These are phyloP conservation scores for Netelia melanura DNA, from an alignment of 2,888 invertebrate genomes.

Conservation along the genomic window DNA sequence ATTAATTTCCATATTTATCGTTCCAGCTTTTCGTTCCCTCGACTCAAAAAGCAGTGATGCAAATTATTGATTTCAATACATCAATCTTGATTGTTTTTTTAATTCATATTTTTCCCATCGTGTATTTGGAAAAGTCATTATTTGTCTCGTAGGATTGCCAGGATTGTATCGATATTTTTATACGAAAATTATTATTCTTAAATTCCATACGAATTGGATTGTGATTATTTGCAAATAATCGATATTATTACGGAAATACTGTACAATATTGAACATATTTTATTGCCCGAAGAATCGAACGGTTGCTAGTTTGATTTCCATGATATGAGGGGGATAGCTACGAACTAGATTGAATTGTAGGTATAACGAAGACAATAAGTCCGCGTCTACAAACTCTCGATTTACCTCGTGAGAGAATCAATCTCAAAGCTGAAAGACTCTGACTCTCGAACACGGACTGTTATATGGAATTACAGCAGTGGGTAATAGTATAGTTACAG, in stretches of 20 bases:
- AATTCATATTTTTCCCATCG: not conserved
- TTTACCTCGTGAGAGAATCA: conserved; percentile 35
- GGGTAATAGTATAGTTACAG: conserved; percentile 41
- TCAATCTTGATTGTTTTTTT: not conserved
- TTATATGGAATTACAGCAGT: conserved; percentile 35
- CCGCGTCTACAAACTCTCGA: conserved; percentile 17
- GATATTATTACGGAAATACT: not conserved
- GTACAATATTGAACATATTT: not conserved
- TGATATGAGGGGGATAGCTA: not conserved
- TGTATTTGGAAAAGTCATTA: too few species aligned
- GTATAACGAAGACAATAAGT: conserved; percentile 9
- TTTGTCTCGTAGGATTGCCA: too few species aligned
- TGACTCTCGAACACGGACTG: conserved; percentile 3
- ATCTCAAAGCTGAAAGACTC: conserved; percentile 18
- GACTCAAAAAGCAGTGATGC: not conserved
- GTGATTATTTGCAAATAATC: not conserved
- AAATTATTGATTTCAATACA: not conserved
- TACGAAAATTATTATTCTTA: too few species aligned
- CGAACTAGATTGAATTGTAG: not conserved
- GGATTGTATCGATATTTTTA: too few species aligned
- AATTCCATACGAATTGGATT: not conserved
- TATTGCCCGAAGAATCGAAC: not conserved
- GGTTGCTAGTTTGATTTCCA: not conserved
- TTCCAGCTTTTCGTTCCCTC: too few species aligned
- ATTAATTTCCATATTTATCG: conserved; percentile 6